phyloP scores from a whole-genome alignment of 2,888 invertebrate species.

The Leucozona laternaria region DNA sequence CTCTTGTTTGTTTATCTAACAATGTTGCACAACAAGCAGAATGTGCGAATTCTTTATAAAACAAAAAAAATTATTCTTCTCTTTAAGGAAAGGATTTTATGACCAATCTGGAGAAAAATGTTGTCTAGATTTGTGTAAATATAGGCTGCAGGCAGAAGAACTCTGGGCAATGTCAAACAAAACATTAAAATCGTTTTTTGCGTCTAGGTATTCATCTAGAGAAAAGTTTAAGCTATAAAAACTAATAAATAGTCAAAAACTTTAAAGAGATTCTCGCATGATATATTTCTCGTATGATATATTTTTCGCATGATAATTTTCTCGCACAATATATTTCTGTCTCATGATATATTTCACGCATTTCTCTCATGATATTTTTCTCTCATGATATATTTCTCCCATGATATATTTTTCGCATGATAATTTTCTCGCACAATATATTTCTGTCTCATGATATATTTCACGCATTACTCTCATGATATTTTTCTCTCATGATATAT shows the following conservation, averaged over 20 bases:
- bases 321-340: too few relatives aligned
- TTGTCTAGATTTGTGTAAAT: conserved; percentile 58
- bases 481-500: too few relatives aligned
- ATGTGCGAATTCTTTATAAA: conserved; percentile 50
- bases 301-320: too few relatives aligned
- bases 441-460: too few relatives aligned
- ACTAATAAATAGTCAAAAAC: neutral
- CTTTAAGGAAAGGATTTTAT: conserved; percentile 53
- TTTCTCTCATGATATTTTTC: too few relatives aligned
- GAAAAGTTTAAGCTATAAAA: neutral
- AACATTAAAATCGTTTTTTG: neutral
- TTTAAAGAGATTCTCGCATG: too few relatives aligned
- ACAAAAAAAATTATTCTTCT: conserved; percentile 22
- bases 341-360: too few relatives aligned
- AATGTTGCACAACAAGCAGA: conserved; percentile 52
- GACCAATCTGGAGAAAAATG: conserved; percentile 63
- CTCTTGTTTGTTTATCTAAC: conserved; percentile 39
- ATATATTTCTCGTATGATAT: too few relatives aligned
- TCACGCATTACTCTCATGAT: too few relatives aligned
- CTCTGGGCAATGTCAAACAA: neutral
- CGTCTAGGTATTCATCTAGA: neutral
- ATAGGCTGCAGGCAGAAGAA: neutral
- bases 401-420: too few relatives aligned
- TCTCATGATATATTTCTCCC: too few relatives aligned
- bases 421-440: too few relatives aligned